A percentile compares a stretch with the other conserved stretches of the same genome.
These are phyloP conservation scores for Porites evermanni DNA, from an alignment of 92 coral and sea anemone genomes.

Conservation along the genomic window DNA sequence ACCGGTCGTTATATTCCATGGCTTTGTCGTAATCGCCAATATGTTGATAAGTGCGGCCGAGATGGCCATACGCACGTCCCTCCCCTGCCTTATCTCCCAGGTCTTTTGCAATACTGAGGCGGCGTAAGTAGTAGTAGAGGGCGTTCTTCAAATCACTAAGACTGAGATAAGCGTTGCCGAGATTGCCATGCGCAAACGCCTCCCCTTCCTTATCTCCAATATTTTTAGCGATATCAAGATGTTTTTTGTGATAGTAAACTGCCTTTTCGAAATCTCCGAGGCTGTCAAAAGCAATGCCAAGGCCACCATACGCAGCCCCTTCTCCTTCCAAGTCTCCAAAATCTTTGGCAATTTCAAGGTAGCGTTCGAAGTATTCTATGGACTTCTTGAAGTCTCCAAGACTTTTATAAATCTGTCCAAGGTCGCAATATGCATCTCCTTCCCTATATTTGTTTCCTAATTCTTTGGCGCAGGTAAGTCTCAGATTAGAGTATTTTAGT, in stretches of 20 bases:
- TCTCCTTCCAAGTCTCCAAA: neutral
- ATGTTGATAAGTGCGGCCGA: neutral
- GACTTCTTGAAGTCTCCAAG: neutral
- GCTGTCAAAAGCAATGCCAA: neutral
- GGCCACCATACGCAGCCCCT: neutral
- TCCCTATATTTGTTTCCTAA: neutral
- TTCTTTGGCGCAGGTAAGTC: neutral
- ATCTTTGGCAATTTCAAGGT: neutral
- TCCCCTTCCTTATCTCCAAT: neutral
- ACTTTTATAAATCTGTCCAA: neutral
- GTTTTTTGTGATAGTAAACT: too few species aligned
- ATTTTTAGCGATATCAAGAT: too few species aligned
- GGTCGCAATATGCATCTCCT: neutral
- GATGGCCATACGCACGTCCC: neutral
- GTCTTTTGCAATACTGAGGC: neutral
- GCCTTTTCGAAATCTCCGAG: neutral
- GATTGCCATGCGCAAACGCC: neutral
- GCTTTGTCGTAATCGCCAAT: neutral
- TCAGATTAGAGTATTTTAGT: neutral
- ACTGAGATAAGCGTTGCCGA: neutral
- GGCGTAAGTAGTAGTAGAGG: neutral
- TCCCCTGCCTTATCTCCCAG: neutral
- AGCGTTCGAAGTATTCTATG: neutral
- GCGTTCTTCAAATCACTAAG: neutral
- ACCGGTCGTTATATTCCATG: neutral